phyloP scores from a whole-genome alignment of 2,113 vertebrate species.

The Pluvianellus socialis region DNA sequence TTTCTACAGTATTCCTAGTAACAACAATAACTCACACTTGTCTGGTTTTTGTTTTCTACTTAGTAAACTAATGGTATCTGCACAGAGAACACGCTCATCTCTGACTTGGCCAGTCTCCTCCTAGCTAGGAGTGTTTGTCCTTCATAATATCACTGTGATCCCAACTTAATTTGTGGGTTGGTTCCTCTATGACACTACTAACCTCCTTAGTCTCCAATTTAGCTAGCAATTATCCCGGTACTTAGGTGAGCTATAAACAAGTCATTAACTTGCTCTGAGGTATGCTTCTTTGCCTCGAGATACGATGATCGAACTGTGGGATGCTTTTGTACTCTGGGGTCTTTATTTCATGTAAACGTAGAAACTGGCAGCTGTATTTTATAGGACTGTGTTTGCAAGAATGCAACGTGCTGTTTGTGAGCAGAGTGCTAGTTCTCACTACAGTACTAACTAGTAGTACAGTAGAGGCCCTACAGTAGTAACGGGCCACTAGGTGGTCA shows the following conservation, averaged over 20 bases:
- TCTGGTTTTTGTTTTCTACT: not conserved
- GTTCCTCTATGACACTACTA: not conserved
- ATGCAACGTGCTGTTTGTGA: fast-evolving
- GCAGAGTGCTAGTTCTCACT: not conserved
- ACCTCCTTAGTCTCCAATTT: not conserved
- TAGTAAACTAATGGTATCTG: not conserved
- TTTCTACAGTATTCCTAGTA: not conserved
- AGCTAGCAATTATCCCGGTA: not conserved
- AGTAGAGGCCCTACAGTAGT: not conserved
- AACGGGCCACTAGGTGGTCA: fast-evolving
- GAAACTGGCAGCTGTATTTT: not conserved
- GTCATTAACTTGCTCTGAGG: not conserved
- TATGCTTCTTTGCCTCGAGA: not conserved
- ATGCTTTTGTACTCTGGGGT: not conserved
- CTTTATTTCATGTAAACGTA: not conserved
- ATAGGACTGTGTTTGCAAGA: not conserved
- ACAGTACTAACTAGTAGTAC: too few species aligned
- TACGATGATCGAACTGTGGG: not conserved
- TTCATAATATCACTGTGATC: not conserved
- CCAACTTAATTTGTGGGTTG: not conserved
- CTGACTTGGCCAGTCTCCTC: not conserved
- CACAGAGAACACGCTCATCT: not conserved
- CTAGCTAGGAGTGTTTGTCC: not conserved
- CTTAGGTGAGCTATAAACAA: not conserved
- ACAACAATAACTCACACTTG: not conserved